Conservation (phyloP, 1,140 invertebrate genomes). For the Neodiprion pinetum region DNA sequence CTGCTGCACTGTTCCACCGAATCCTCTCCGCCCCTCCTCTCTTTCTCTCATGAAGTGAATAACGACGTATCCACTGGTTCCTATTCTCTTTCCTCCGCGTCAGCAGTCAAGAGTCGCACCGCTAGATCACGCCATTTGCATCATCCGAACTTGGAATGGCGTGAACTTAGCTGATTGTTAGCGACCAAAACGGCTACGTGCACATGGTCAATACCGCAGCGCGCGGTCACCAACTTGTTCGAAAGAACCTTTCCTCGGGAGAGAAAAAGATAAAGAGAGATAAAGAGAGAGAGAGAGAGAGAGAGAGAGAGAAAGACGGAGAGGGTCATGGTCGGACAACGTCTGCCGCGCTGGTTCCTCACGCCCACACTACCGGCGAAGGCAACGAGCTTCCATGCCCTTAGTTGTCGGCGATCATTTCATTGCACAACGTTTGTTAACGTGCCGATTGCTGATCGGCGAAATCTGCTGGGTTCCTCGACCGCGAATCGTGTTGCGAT, state of each 20-base stretch:
- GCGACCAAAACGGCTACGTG: too few species aligned
- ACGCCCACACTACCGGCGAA: constrained; percentile 50
- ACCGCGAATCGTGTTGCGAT: neutral
- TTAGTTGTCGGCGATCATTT: too few species aligned
- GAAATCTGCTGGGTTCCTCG: neutral
- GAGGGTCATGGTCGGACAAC: constrained; percentile 63
- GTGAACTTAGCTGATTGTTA: too few species aligned
- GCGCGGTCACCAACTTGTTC: neutral
- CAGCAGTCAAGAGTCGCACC: too few species aligned
- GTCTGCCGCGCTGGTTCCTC: constrained; percentile 46
- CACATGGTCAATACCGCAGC: too few species aligned
- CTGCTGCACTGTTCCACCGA: too few species aligned
- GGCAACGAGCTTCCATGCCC: neutral
- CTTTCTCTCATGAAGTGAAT: too few species aligned
- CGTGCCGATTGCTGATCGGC: neutral
- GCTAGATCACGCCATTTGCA: too few species aligned
- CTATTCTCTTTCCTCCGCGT: too few species aligned
- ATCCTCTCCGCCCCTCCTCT: too few species aligned
- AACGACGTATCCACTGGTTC: too few species aligned
- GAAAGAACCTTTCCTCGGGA: constrained; percentile 10
- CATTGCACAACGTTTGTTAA: constrained; percentile 35
- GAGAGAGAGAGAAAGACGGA: constrained; percentile 19
- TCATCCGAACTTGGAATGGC: too few species aligned
- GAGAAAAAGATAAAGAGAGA: constrained; percentile 9
- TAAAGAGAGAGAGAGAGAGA: neutral